Evolutionary conservation across 2,797 vertebrate genomes (phyloP).

Genomic region (Psittacula derbiana): DNA sequence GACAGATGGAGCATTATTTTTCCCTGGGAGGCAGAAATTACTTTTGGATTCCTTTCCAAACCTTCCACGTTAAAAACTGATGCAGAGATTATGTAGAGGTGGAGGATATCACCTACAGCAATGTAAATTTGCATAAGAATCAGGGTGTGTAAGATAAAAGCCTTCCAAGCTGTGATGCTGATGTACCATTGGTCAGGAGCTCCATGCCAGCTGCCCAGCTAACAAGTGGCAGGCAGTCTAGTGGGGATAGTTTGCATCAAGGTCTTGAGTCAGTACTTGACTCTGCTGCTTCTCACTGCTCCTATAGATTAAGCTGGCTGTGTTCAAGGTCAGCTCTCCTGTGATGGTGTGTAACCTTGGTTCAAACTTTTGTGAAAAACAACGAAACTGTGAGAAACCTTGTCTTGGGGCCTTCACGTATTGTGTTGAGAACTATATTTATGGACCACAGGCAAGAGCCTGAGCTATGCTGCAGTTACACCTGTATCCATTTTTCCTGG

Average conservation of each 20-base stretch:
- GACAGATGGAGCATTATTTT: neutral
- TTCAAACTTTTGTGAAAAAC: neutral
- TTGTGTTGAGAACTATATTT: neutral
- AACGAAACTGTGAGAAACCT: neutral
- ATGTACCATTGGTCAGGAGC: neutral
- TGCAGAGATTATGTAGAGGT: neutral
- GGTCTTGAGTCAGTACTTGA: neutral
- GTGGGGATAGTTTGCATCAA: neutral
- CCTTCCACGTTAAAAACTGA: neutral
- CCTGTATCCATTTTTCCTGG: neutral
- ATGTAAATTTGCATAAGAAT: neutral
- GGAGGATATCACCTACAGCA: neutral
- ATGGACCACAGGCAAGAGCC: neutral
- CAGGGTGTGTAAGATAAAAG: neutral
- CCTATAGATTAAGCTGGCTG: neutral
- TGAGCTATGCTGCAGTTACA: neutral
- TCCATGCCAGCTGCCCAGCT: neutral
- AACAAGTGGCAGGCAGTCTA: neutral
- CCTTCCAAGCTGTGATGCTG: neutral
- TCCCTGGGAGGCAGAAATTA: neutral
- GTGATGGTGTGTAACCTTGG: neutral
- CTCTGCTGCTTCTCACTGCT: neutral
- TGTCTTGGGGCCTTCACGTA: rapidly evolving
- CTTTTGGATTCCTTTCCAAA: neutral
- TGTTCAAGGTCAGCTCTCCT: neutral